Evolutionary conservation across 1,140 invertebrate species (phyloP).

Genomic region (Archegozetes longisetosus): DNA sequence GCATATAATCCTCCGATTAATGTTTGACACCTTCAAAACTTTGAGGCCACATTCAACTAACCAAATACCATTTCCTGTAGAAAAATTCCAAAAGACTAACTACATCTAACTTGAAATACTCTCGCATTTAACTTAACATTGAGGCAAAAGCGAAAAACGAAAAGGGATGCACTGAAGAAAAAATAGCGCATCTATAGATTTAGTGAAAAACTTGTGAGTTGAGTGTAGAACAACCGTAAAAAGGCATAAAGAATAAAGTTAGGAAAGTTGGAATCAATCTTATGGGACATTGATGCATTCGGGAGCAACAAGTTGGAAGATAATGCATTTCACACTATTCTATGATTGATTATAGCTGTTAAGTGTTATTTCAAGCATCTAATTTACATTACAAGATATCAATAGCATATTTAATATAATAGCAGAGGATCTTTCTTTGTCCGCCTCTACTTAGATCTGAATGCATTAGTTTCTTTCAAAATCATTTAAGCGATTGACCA

Average conservation of each 20-base stretch:
- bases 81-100: background rate
- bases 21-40: too few species aligned
- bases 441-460: background rate
- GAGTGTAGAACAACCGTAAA: too few species aligned
- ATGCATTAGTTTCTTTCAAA: background rate
- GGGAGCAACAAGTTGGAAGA: background rate
- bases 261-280: background rate
- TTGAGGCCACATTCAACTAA: background rate
- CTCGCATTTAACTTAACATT: background rate
- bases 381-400: background rate
- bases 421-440: background rate
- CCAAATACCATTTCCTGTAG: background rate
- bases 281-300: background rate
- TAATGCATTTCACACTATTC: background rate
- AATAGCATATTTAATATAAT: background rate
- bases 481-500: background rate
- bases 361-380: background rate
- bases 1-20: background rate
- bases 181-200: background rate
- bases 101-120: background rate
- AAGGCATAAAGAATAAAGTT: too few species aligned
- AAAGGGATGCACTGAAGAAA: background rate
- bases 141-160: background rate
- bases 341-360: background rate
- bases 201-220: background rate